These are phyloP conservation scores for Electrona antarctica DNA, from an alignment of 2,113 vertebrate species.

Conservation along the genomic window DNA sequence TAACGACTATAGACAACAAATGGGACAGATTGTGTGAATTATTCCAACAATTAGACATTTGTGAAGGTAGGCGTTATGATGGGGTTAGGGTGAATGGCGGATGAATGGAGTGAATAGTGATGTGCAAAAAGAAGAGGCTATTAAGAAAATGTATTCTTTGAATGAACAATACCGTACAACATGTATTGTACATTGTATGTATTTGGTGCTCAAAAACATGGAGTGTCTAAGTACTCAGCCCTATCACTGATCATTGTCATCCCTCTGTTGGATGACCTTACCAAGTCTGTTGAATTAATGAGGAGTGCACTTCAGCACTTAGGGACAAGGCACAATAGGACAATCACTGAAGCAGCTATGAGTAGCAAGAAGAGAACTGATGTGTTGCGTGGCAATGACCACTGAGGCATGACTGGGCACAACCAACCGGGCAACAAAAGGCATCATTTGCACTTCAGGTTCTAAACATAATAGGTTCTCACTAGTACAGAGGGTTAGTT, in stretches of 20 bases:
- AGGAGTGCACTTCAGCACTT: conserved; percentile 42
- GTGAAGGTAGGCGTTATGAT: conserved; percentile 15
- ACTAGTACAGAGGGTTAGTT: background rate
- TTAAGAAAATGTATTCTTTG: conserved; percentile 46
- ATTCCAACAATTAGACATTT: conserved; percentile 55
- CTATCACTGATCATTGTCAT: conserved; percentile 38
- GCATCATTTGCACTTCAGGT: conserved; percentile 41
- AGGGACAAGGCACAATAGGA: conserved; percentile 38
- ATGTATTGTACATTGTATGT: conserved; percentile 15
- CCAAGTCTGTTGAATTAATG: conserved; percentile 64
- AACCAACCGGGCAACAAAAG: conserved; percentile 50
- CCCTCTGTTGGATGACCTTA: conserved; percentile 55
- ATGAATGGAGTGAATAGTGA: conserved; percentile 53
- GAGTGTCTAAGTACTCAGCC: conserved; percentile 46
- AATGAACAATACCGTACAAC: conserved; percentile 33
- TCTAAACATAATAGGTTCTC: conserved; percentile 50
- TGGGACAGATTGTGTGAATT: conserved; percentile 49
- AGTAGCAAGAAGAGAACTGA: conserved; percentile 22
- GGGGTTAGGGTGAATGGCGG: conserved; percentile 25
- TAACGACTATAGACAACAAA: conserved; percentile 52
- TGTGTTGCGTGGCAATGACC: conserved; percentile 13
- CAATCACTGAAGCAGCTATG: conserved; percentile 57
- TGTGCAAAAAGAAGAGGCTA: conserved; percentile 27
- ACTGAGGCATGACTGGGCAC: conserved; percentile 37
- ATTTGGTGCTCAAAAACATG: conserved; percentile 40